Conservation (phyloP, 2,888 invertebrate genomes). For the Iselma pallidipennis region DNA sequence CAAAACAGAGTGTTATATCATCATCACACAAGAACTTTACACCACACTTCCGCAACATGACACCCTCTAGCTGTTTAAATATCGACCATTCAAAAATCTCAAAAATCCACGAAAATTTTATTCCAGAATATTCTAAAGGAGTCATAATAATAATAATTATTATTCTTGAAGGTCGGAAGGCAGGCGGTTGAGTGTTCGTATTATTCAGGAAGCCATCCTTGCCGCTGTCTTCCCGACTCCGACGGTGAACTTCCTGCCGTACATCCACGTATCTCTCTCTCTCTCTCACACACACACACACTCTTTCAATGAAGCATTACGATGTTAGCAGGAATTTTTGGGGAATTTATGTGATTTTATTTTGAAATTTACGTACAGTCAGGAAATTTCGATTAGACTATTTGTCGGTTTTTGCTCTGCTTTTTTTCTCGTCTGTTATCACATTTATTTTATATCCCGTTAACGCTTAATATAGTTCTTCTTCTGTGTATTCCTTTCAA, state of each 20-base stretch:
- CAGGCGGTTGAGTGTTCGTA: constrained; percentile 21
- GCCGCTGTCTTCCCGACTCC: constrained; percentile 43
- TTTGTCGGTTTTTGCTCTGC: neutral
- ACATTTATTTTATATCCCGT: too few relatives aligned
- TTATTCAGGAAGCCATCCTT: constrained; percentile 44
- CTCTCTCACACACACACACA: too few relatives aligned
- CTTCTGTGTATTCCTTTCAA: neutral
- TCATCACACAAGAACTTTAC: constrained; percentile 8
- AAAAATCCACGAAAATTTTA: neutral
- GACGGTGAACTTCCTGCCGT: constrained; percentile 46
- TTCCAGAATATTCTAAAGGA: neutral
- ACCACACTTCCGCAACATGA: constrained; percentile 16
- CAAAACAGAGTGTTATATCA: constrained; percentile 17
- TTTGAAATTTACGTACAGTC: neutral
- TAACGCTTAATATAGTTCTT: too few relatives aligned
- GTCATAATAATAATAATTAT: neutral
- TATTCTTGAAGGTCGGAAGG: constrained; percentile 15
- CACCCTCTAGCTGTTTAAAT: constrained; percentile 7
- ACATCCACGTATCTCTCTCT: constrained; percentile 9
- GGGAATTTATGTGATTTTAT: neutral
- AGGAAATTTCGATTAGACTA: neutral
- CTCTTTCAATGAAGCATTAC: neutral
- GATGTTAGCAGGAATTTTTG: neutral
- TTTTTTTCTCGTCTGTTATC: neutral
- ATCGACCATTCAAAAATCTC: neutral